A percentile compares a stretch with the other conserved stretches of the same genome.
Conservation (phyloP, 2,888 invertebrate genomes). For the Strigamia crassipes region DNA sequence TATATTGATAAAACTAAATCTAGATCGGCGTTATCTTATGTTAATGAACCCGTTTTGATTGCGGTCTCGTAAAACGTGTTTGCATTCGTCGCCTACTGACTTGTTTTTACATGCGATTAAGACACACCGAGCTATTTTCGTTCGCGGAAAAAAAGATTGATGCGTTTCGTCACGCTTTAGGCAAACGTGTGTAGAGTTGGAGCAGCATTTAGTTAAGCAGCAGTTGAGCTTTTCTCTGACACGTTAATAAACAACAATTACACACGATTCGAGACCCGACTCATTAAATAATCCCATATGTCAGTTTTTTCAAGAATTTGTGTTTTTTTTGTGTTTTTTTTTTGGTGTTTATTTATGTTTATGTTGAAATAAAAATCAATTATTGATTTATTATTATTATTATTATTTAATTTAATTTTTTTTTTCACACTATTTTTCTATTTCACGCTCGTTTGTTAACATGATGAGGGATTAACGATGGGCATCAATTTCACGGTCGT, state of each 20-base stretch:
- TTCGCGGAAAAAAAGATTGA: neutral
- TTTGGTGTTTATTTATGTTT: too few species aligned
- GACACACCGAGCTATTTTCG: conserved; percentile 2
- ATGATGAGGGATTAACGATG: neutral
- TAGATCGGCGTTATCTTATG: too few species aligned
- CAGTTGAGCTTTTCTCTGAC: neutral
- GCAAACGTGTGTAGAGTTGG: conserved; percentile 1
- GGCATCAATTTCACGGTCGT: conserved; percentile 1
- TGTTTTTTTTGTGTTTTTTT: too few species aligned
- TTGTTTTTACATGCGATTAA: conserved; percentile 1
- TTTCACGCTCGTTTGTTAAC: neutral
- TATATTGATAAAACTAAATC: too few species aligned
- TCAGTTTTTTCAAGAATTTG: too few species aligned
- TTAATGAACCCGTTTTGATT: too few species aligned
- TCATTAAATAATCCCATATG: neutral
- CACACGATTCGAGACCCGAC: neutral
- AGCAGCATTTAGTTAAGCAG: neutral
- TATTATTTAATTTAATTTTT: neutral
- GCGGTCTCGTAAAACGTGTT: neutral
- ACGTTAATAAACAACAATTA: conserved; percentile 10
- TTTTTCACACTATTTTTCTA: neutral
- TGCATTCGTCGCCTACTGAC: neutral
- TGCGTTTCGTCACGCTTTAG: conserved; percentile 10
- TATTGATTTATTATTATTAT: too few species aligned
- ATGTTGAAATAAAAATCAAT: too few species aligned